Conservation (phyloP, 2,888 invertebrate genomes). For the Tetramorium bicarinatum region DNA sequence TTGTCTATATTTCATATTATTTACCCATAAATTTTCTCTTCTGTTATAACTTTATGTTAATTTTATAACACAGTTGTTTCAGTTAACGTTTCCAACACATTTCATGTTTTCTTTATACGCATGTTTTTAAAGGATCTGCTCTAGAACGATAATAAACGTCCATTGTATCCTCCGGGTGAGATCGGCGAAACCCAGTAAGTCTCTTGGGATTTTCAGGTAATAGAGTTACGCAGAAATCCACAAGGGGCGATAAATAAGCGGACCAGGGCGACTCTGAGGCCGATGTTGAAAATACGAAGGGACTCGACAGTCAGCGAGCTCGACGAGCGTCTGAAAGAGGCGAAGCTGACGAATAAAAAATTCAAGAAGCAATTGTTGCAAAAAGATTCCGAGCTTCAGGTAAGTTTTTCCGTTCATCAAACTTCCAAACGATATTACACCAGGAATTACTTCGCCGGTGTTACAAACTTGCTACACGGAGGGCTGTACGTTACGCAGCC, state of each 20-base stretch:
- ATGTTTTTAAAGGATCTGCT: constrained; percentile 10
- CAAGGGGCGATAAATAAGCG: constrained; percentile 94
- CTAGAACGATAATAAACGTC: constrained; percentile 19
- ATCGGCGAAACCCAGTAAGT: constrained; percentile 1
- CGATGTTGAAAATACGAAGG: constrained; percentile 93
- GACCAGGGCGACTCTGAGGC: constrained; percentile 95
- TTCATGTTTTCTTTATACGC: background rate
- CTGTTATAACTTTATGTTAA: background rate
- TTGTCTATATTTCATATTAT: background rate
- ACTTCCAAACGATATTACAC: constrained; percentile 39
- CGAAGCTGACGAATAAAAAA: constrained; percentile 94
- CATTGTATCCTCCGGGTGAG: background rate
- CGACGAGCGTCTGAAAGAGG: constrained; percentile 93
- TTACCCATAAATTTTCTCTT: background rate
- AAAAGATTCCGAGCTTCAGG: constrained; percentile 94
- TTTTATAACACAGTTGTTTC: background rate
- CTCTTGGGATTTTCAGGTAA: constrained; percentile 88
- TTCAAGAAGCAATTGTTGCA: constrained; percentile 94
- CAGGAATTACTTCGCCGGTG: constrained; percentile 26
- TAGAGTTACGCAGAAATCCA: constrained; percentile 95
- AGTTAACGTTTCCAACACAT: constrained; percentile 4
- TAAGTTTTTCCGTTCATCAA: constrained; percentile 76
- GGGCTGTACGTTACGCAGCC: background rate
- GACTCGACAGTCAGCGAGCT: constrained; percentile 94
- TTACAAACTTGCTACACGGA: background rate